A percentile compares a stretch with the other conserved stretches of the same genome.
Evolutionary conservation across 2,888 invertebrate species (phyloP).

Genomic region (Nymphalis polychloros): DNA sequence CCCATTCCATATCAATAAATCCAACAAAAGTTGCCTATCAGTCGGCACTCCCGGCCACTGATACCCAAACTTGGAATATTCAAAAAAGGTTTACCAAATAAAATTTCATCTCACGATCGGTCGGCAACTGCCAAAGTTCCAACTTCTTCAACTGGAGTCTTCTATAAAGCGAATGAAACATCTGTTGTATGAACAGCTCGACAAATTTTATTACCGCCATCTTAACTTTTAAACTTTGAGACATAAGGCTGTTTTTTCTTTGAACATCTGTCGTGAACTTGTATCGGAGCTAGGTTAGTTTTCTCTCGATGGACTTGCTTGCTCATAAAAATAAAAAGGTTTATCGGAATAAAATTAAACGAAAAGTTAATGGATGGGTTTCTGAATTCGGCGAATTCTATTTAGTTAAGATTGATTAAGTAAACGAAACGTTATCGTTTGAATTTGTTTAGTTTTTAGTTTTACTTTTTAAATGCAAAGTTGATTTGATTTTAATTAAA

Average conservation of each 20-base stretch:
- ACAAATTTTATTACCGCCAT: constrained; percentile 45
- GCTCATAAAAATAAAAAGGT: constrained; percentile 67
- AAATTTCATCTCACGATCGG: constrained; percentile 66
- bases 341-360: constrained; percentile 47
- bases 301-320: constrained; percentile 60
- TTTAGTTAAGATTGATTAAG: constrained; percentile 14
- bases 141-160: constrained; percentile 34
- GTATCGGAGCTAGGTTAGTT: constrained; percentile 57
- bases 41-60: constrained; percentile 39
- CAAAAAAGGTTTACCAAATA: constrained; percentile 71
- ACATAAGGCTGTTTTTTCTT: constrained; percentile 29
- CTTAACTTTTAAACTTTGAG: constrained; percentile 47
- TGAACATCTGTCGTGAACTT: constrained; percentile 49
- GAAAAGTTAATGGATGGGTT: constrained; percentile 10
- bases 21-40: constrained; percentile 24
- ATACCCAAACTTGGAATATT: constrained; percentile 58
- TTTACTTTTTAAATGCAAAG: background rate
- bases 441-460: background rate
- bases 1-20: constrained; percentile 37
- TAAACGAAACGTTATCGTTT: constrained; percentile 4
- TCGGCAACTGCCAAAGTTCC: constrained; percentile 43
- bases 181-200: constrained; percentile 69
- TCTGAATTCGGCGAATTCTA: constrained; percentile 9
- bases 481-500: background rate
- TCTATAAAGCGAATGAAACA: constrained; percentile 66